These are phyloP conservation scores for Nemopilema nomurai DNA, from an alignment of 30 jellyfish, hydroid and myxozoan species.

Conservation along the genomic window DNA sequence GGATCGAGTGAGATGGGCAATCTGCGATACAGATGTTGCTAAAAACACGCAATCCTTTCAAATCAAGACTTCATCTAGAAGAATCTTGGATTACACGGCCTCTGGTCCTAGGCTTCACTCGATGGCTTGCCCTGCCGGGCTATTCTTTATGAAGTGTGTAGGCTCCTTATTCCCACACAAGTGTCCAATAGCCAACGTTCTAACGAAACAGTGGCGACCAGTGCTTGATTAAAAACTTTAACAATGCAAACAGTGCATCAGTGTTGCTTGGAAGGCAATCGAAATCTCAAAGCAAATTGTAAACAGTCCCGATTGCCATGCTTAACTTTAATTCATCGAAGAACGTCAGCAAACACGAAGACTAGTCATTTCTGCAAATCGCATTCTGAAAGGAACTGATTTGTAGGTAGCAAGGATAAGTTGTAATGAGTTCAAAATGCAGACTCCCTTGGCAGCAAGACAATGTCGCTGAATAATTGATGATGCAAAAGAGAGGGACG, in stretches of 20 bases:
- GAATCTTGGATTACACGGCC: not conserved
- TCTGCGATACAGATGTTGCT: not conserved
- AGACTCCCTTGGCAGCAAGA: conserved; percentile 39
- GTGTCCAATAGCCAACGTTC: no score
- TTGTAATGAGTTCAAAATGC: not conserved
- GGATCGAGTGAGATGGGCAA: not conserved
- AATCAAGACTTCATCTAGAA: not conserved
- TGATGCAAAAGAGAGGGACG: conserved; percentile 42
- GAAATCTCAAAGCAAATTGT: not conserved
- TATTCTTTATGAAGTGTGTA: not conserved
- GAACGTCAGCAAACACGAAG: not conserved
- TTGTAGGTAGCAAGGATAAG: conserved; percentile 1
- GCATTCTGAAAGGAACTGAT: not conserved
- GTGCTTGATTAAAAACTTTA: no score
- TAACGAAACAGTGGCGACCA: no score
- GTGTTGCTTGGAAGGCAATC: not conserved
- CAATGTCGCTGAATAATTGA: conserved; percentile 47
- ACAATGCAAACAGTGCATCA: not conserved
- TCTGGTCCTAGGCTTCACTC: not conserved
- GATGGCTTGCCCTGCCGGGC: not conserved
- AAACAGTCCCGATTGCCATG: not conserved
- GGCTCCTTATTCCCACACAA: not conserved
- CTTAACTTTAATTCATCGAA: not conserved
- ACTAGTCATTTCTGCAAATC: not conserved
- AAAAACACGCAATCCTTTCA: not conserved